A percentile compares a stretch with the other conserved stretches of the same genome.
phyloP scores from a whole-genome alignment of 1,140 invertebrate genomes.

The Cephus cinctus region DNA sequence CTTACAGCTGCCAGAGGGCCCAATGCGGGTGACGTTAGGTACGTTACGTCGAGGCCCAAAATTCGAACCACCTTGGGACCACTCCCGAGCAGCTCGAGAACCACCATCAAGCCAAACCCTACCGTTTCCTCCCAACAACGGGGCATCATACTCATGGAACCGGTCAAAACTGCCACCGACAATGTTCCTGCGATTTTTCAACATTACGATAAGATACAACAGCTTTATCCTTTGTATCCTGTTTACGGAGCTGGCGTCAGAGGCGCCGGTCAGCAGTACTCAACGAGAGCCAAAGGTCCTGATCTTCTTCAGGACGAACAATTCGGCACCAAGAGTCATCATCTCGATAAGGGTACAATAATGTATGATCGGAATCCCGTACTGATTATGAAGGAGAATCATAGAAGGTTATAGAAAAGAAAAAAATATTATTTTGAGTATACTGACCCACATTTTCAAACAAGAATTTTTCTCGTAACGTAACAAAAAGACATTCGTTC shows the following conservation, averaged over 20 bases:
- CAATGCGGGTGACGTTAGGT: slow-evolving; percentile 21
- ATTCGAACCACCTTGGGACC: slow-evolving; percentile 39
- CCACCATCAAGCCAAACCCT: slow-evolving; percentile 19
- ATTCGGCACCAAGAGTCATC: slow-evolving; percentile 50
- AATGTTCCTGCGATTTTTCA: slow-evolving; percentile 72
- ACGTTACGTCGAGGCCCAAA: slow-evolving; percentile 35
- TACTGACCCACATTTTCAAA: too few species aligned
- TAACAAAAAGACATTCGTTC: too few species aligned
- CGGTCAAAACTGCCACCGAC: slow-evolving; percentile 40
- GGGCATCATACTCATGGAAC: slow-evolving; percentile 42
- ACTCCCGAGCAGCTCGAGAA: too few species aligned
- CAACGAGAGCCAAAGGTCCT: slow-evolving; percentile 51
- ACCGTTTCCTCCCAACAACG: slow-evolving; percentile 33
- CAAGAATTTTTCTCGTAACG: too few species aligned
- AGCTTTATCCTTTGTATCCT: slow-evolving; percentile 71
- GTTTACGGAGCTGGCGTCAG: slow-evolving; percentile 48
- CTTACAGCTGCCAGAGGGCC: slow-evolving; percentile 44
- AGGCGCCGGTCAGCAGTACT: slow-evolving; percentile 38
- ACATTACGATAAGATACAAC: slow-evolving; percentile 71
- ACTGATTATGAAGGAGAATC: too few species aligned
- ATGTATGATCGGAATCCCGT: slow-evolving; percentile 37
- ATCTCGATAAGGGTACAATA: slow-evolving; percentile 49
- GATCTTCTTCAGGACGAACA: slow-evolving; percentile 50
- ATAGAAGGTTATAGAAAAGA: too few species aligned
- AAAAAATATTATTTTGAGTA: too few species aligned